Evolutionary conservation across 1,140 invertebrate genomes (phyloP), one percentile per base, ranked within the genome.

Genomic region (Harlomillsia oculata): DNA sequence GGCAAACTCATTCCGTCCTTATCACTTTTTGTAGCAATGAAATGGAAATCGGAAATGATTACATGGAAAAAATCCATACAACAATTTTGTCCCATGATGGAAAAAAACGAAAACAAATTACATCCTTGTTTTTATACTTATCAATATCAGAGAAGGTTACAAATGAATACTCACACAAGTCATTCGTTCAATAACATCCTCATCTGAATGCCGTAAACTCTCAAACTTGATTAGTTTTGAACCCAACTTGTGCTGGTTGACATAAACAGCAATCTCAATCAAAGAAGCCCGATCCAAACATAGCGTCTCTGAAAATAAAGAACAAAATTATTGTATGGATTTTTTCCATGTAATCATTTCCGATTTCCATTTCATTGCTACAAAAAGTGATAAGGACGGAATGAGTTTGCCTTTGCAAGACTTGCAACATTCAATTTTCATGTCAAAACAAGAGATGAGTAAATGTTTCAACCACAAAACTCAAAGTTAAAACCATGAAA

Each of bases 151-250:
- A n/a, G n/a, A n/a, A n/a, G n/a, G n/a, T n/a, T n/a, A n/a, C n/a
- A 48, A 25, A 40, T 48, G 20, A 13, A 20, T 11, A 3, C 36
- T 43, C 37, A 61, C 59, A n/a, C 53, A 41, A 3, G 23, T 40
- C 63, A 65, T 65, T 28, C 43, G 18, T 18, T 62, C 56, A 14
- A 65, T 52, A 3, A 56, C 9, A 49, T 65, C 63, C 14, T 60
- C 59, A 8, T 62, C 49, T 14, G 16, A 18, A 28, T 16, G 11
- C 29, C 23, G 45, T 16, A 29, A 5, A 14, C 55, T 41, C 20
- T 65, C 64, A 37, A 44, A 65, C 50, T 65, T 65, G n/a, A 65
- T 49, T 6, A 53, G 26, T 25, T 60, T 65, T 9, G 57, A 53
- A 16, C 64, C 64, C 20, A 62, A 14, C 52, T 60, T 62, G n/a